These are phyloP conservation scores for Diplazon laetatorius DNA, from an alignment of 2,888 invertebrate genomes.

Conservation along the genomic window DNA sequence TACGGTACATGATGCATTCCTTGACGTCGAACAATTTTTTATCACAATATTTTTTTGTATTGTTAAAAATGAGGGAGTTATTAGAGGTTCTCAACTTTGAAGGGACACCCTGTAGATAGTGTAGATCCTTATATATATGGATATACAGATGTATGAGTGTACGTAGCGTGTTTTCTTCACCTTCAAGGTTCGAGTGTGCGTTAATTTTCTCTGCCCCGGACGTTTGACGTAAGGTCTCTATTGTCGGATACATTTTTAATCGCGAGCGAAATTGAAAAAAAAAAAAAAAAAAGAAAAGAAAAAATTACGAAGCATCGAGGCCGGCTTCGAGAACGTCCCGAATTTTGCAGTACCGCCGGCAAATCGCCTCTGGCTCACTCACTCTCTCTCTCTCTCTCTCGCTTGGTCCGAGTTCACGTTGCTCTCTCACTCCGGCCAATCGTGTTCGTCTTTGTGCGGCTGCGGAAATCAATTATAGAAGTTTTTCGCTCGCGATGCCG, in stretches of 20 bases:
- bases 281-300: constrained; percentile 9
- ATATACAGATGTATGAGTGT: constrained; percentile 17
- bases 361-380: constrained; percentile 63
- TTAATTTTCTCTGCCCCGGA: constrained; percentile 68
- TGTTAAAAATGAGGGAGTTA: too few relatives aligned
- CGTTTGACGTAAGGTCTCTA: constrained; percentile 77
- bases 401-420: too few relatives aligned
- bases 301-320: constrained; percentile 15
- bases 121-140: too few relatives aligned
- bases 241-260: constrained; percentile 78
- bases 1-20: too few relatives aligned
- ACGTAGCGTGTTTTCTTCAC: constrained; percentile 55
- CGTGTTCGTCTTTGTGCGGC: constrained; percentile 60
- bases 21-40: too few relatives aligned
- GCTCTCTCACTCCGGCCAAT: constrained; percentile 33
- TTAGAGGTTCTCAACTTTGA: too few relatives aligned
- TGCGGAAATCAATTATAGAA: constrained; percentile 68
- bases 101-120: too few relatives aligned
- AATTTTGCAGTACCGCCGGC: constrained; percentile 55
- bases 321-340: constrained; percentile 22
- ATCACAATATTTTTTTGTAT: too few relatives aligned
- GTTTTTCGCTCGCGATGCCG: constrained; percentile 57
- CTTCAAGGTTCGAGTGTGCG: constrained; percentile 41
- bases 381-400: constrained; percentile 11
- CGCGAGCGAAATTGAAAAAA: constrained; percentile 66